Percentiles rank a stretch among this genome's conserved stretches.
Evolutionary conservation across 2,113 vertebrate genomes (phyloP).

Genomic region (Apteryx owenii): DNA sequence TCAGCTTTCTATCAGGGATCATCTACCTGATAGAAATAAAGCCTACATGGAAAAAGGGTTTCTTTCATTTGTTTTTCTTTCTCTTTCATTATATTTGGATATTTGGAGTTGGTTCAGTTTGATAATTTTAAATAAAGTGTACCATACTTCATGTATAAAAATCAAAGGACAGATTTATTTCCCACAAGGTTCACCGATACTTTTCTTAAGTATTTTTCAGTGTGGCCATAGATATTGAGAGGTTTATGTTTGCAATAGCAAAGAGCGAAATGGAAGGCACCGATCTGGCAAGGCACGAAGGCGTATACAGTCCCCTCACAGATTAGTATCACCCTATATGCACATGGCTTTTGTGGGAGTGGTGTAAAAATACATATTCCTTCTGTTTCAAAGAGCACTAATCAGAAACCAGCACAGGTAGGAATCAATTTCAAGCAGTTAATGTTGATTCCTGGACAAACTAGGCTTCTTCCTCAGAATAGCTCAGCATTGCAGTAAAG

Average conservation of each 20-base stretch:
- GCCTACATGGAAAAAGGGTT: background rate
- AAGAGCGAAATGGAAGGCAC: background rate
- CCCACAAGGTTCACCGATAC: background rate
- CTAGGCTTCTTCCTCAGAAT: background rate
- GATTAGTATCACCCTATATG: background rate
- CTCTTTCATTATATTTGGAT: background rate
- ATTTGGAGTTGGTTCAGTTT: background rate
- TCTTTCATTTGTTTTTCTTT: background rate
- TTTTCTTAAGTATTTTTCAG: background rate
- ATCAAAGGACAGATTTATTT: background rate
- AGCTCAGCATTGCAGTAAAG: background rate
- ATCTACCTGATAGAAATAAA: background rate
- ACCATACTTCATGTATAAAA: background rate
- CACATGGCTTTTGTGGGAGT: background rate
- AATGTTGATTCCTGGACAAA: background rate
- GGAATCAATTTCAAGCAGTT: background rate
- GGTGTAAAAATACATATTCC: background rate
- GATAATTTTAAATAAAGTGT: background rate
- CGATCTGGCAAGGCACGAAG: background rate
- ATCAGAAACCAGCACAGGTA: background rate
- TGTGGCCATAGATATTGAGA: background rate
- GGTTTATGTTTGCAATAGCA: background rate
- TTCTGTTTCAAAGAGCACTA: background rate
- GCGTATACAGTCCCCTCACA: background rate
- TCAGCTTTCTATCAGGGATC: background rate